phyloP scores from a whole-genome alignment of 2,113 vertebrate genomes.

The Nematolebias whitei region DNA sequence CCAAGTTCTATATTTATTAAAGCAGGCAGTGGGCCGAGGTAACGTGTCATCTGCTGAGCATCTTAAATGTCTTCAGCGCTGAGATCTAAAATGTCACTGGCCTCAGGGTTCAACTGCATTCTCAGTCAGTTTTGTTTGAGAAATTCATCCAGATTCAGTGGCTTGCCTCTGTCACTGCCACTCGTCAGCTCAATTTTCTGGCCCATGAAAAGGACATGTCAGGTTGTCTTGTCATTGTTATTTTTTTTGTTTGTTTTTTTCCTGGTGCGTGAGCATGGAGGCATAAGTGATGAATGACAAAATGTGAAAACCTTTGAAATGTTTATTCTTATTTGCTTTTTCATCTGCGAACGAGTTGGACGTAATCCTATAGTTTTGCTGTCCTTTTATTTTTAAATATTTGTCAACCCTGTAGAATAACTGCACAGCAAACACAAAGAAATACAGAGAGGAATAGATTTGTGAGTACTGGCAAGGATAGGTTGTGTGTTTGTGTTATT shows the following conservation, averaged over 20 bases:
- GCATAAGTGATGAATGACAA: constrained; percentile 43
- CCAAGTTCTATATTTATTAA: constrained; percentile 48
- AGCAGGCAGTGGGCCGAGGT: constrained; percentile 43
- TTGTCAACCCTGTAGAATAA: constrained; percentile 5
- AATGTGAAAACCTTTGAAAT: constrained; percentile 18
- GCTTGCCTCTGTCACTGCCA: constrained; percentile 45
- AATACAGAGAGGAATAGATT: constrained; percentile 1
- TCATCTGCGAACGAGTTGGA: constrained; percentile 9
- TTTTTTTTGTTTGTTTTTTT: too few relatives aligned
- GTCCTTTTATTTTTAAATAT: constrained; percentile 10
- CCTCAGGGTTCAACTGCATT: constrained; percentile 60
- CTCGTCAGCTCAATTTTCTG: constrained; percentile 64
- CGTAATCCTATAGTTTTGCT: constrained; percentile 2
- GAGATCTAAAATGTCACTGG: constrained; percentile 68
- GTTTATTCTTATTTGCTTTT: constrained; percentile 21
- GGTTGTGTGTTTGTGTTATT: constrained; percentile 1
- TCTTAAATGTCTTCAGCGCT: constrained; percentile 64
- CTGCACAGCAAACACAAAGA: constrained; percentile 6
- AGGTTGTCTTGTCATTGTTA: constrained; percentile 55
- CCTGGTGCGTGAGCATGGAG: constrained; percentile 30
- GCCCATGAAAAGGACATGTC: constrained; percentile 65
- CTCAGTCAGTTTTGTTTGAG: constrained; percentile 38
- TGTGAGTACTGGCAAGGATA: neutral
- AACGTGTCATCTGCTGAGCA: constrained; percentile 51
- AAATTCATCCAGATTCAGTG: constrained; percentile 58